Conservation (phyloP, 2,113 vertebrate genomes). For the Oophaga pumilio region DNA sequence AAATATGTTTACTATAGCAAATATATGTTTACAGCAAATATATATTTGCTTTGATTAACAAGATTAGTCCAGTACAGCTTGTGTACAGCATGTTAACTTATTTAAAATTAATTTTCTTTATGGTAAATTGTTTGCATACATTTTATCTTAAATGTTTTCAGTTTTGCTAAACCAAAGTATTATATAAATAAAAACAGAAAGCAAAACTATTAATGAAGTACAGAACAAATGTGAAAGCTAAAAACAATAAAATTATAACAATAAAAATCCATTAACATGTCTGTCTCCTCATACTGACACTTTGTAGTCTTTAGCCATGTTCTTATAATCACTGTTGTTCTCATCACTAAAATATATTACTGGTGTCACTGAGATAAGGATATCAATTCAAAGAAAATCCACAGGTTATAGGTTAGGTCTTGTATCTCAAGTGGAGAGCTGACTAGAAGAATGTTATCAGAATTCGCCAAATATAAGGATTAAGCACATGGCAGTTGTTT, state of each 20-base stretch:
- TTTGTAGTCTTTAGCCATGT: conserved; percentile 19
- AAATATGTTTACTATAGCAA: no score
- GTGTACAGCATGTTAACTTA: no score
- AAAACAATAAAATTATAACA: neutral
- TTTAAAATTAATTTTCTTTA: no score
- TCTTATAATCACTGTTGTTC: neutral
- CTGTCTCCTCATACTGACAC: neutral
- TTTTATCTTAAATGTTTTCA: no score
- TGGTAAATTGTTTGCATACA: no score
- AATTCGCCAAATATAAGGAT: conserved; percentile 64
- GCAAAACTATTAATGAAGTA: neutral
- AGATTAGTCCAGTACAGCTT: no score
- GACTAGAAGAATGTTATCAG: conserved; percentile 64
- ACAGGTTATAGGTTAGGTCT: conserved; percentile 62
- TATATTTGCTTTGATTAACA: no score
- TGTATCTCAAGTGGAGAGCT: conserved; percentile 62
- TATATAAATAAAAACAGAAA: no score
- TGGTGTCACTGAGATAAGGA: conserved; percentile 50
- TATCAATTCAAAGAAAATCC: conserved; percentile 60
- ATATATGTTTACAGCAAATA: no score
- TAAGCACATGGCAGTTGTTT: conserved; percentile 60
- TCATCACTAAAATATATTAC: conserved; percentile 50
- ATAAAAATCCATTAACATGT: neutral
- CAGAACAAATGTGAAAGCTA: neutral
- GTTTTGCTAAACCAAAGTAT: no score